Conservation (phyloP, 2,797 vertebrate species). For the Aphelocoma californica region DNA sequence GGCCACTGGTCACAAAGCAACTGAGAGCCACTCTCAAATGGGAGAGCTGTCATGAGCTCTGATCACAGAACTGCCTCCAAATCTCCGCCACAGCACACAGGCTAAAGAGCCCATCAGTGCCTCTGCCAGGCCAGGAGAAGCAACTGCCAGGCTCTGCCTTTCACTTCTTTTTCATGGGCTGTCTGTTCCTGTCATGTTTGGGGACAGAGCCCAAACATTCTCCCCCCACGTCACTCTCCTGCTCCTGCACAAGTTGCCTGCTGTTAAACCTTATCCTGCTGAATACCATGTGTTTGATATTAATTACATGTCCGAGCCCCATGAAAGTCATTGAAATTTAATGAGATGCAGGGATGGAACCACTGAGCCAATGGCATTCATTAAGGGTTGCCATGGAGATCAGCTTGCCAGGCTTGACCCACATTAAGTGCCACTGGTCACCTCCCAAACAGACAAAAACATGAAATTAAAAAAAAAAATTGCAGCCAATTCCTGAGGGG, state of each 20-base stretch:
- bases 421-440: slow-evolving; percentile 71
- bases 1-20: background rate
- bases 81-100: background rate
- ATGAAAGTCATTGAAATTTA: slow-evolving; percentile 75
- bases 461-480: slow-evolving; percentile 55
- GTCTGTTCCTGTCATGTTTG: background rate
- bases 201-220: slow-evolving; percentile 1
- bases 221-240: background rate
- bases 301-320: slow-evolving; percentile 69
- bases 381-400: slow-evolving; percentile 73
- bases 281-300: slow-evolving; percentile 72
- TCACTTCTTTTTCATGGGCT: background rate
- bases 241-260: slow-evolving; percentile 33
- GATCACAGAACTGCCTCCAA: background rate
- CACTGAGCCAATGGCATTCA: slow-evolving; percentile 73
- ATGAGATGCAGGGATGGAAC: slow-evolving; percentile 70
- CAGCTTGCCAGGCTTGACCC: slow-evolving; percentile 70
- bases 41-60: background rate
- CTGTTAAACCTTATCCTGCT: slow-evolving; percentile 60
- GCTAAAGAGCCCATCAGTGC: background rate
- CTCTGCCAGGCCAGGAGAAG: background rate
- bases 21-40: background rate
- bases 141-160: background rate
- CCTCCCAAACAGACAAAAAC: slow-evolving; percentile 64
- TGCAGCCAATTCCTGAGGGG: slow-evolving; percentile 48